Evolutionary conservation across 2,888 invertebrate species (phyloP).

Genomic region (Callimorpha dominula): DNA sequence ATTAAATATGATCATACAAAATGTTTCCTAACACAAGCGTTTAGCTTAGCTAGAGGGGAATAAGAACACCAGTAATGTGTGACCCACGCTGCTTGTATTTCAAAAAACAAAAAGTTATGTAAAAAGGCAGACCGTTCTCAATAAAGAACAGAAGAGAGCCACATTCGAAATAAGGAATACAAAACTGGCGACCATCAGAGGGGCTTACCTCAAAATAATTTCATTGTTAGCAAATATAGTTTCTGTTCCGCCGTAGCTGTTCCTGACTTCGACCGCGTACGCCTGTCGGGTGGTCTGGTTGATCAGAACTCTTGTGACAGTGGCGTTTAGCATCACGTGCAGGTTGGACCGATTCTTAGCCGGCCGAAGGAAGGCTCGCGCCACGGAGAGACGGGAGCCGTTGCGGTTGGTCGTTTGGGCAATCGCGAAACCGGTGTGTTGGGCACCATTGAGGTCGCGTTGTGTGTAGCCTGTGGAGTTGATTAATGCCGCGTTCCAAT

Average conservation of each 20-base stretch:
- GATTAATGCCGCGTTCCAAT: too few relatives aligned
- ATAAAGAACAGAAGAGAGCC: too few relatives aligned
- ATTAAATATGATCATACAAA: too few relatives aligned
- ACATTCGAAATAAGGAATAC: too few relatives aligned
- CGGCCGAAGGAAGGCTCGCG: slow-evolving; percentile 94
- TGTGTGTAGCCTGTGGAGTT: slow-evolving; percentile 87
- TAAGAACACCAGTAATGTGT: too few relatives aligned
- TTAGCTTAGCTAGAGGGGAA: too few relatives aligned
- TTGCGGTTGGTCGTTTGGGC: slow-evolving; percentile 96
- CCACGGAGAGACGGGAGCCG: slow-evolving; percentile 93
- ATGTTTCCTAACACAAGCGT: too few relatives aligned
- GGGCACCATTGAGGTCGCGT: slow-evolving; percentile 93
- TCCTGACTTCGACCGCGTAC: slow-evolving; percentile 91
- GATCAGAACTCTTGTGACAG: slow-evolving; percentile 92
- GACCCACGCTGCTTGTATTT: too few relatives aligned
- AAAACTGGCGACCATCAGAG: not conserved
- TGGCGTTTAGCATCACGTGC: slow-evolving; percentile 94
- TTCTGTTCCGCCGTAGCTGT: slow-evolving; percentile 85
- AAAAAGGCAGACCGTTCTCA: too few relatives aligned
- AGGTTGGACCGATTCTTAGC: slow-evolving; percentile 91
- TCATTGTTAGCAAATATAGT: slow-evolving; percentile 89
- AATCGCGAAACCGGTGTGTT: slow-evolving; percentile 94
- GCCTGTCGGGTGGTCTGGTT: slow-evolving; percentile 91
- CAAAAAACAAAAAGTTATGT: too few relatives aligned
- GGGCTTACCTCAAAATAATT: slow-evolving; percentile 86